Evolutionary conservation across 1,140 invertebrate species (phyloP).

Genomic region (Dendrolimus punctatus): DNA sequence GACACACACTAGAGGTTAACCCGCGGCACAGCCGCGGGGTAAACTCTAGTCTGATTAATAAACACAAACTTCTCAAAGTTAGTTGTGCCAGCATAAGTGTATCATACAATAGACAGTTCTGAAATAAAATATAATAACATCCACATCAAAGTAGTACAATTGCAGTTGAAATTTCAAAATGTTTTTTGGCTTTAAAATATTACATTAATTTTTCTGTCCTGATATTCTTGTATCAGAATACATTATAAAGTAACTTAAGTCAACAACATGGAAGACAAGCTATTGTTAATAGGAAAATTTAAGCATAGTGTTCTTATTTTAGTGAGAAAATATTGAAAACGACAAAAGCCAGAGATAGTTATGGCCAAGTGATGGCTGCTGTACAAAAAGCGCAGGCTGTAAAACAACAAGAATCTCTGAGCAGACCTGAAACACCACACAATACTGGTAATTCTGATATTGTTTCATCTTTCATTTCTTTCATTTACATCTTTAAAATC

Average conservation of each 20-base stretch:
- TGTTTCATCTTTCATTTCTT: background rate
- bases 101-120: too few relatives aligned
- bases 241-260: slow-evolving; percentile 6
- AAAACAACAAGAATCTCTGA: slow-evolving; percentile 71
- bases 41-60: too few relatives aligned
- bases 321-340: slow-evolving; percentile 84
- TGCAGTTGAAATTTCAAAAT: too few relatives aligned
- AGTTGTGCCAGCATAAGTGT: too few relatives aligned
- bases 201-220: too few relatives aligned
- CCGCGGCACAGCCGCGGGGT: too few relatives aligned
- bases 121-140: too few relatives aligned
- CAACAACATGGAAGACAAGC: background rate
- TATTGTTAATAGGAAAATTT: background rate
- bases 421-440: slow-evolving; percentile 72
- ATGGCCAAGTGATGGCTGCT: slow-evolving; percentile 88
- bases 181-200: too few relatives aligned
- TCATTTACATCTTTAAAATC: background rate
- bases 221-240: too few relatives aligned
- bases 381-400: slow-evolving; percentile 78
- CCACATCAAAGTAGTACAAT: too few relatives aligned
- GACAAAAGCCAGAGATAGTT: slow-evolving; percentile 90
- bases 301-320: slow-evolving; percentile 33
- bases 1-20: too few relatives aligned
- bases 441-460: slow-evolving; percentile 52
- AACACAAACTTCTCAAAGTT: too few relatives aligned